These are phyloP conservation scores for Conus ventricosus DNA, from an alignment of 1,140 invertebrate species.

Conservation along the genomic window DNA sequence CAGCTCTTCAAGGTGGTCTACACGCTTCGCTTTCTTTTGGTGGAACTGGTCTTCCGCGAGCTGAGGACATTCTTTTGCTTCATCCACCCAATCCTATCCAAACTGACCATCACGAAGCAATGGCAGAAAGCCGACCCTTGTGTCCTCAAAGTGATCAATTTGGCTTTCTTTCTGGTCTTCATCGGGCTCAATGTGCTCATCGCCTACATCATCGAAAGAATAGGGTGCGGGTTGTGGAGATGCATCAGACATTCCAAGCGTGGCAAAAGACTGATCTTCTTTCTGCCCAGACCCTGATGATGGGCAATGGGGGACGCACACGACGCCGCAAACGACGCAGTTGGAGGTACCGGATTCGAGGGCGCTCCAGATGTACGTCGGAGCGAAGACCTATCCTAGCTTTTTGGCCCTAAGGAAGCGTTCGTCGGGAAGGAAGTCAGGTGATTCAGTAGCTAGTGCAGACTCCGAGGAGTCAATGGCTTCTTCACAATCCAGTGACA, in stretches of 20 bases:
- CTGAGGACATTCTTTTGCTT: conserved; percentile 20
- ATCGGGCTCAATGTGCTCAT: neutral
- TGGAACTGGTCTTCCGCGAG: conserved; percentile 17
- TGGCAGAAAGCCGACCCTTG: neutral
- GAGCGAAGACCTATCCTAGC: neutral
- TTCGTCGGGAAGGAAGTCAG: no score
- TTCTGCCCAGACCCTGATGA: neutral
- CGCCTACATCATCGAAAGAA: neutral
- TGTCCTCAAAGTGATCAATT: neutral
- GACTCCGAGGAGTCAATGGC: no score
- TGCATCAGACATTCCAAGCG: neutral
- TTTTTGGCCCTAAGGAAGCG: neutral
- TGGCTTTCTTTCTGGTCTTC: neutral
- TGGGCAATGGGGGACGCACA: neutral
- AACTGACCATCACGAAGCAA: neutral
- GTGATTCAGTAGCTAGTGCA: no score
- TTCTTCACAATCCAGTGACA: no score
- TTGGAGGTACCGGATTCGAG: neutral
- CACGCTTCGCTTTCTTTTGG: conserved; percentile 10
- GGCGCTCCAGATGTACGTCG: neutral
- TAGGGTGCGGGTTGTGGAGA: neutral
- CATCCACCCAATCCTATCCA: neutral
- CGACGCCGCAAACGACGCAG: neutral
- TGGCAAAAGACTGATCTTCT: neutral
- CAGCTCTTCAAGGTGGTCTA: conserved; percentile 18